Evolutionary conservation across 2,113 vertebrate genomes (phyloP).

Genomic region (Centropus bengalensis): DNA sequence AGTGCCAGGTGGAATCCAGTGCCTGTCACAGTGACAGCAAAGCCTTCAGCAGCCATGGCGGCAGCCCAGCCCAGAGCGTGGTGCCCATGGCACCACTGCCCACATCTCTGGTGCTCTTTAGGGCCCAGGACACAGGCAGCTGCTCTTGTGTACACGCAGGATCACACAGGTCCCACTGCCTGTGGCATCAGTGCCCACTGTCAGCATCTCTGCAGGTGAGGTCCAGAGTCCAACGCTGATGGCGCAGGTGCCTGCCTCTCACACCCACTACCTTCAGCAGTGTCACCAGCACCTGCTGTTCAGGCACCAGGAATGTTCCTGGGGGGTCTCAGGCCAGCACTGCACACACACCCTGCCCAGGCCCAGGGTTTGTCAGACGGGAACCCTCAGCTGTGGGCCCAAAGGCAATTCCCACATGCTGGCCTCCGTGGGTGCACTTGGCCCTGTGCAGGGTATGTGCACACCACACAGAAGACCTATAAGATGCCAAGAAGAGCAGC

Average conservation of each 20-base stretch:
- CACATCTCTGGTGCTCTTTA: background rate
- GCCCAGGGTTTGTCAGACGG: background rate
- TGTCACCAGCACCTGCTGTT: background rate
- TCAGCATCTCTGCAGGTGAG: accelerated
- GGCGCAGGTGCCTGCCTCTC: background rate
- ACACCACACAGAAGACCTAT: background rate
- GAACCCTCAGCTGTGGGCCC: background rate
- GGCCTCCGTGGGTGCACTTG: background rate
- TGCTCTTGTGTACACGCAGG: background rate
- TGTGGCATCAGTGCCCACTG: background rate
- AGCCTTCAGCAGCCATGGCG: accelerated
- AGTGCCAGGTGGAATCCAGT: background rate
- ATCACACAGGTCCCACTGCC: background rate
- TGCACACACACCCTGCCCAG: background rate
- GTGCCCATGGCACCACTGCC: too few relatives aligned
- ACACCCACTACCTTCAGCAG: background rate
- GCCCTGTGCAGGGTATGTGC: background rate
- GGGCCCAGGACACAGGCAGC: accelerated
- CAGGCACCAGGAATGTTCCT: background rate
- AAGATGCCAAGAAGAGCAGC: background rate
- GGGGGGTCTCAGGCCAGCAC: background rate
- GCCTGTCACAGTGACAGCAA: accelerated
- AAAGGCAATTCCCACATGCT: accelerated
- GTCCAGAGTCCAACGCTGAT: accelerated
- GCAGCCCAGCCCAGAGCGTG: background rate